Conservation (phyloP, 2,888 invertebrate genomes). For the Oxycera nigricornis region DNA sequence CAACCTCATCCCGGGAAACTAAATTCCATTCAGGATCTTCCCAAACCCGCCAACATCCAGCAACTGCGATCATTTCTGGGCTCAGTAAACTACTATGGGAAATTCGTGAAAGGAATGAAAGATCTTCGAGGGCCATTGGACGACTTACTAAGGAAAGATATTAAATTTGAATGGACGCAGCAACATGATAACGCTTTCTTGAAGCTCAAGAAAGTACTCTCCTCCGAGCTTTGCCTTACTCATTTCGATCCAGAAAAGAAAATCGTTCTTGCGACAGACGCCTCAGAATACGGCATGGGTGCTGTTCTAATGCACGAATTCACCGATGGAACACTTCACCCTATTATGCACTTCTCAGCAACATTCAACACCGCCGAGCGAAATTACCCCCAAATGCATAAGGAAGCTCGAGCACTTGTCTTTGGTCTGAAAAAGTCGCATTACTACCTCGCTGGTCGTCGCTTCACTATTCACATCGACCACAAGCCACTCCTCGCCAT, state of each 20-base stretch:
- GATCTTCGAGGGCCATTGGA: slow-evolving; percentile 8
- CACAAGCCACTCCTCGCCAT: no score
- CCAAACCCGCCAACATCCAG: no score
- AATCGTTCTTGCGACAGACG: slow-evolving; percentile 48
- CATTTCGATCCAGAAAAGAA: slow-evolving; percentile 23
- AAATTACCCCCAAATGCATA: no score
- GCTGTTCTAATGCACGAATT: slow-evolving; percentile 52
- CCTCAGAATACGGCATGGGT: slow-evolving; percentile 49
- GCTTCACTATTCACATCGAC: no score
- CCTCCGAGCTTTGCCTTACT: neutral
- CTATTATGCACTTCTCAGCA: slow-evolving; percentile 55
- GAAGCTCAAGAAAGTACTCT: neutral
- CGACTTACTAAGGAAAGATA: neutral
- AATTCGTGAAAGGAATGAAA: no score
- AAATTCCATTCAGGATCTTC: no score
- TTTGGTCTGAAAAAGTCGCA: slow-evolving; percentile 53
- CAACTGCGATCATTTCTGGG: no score
- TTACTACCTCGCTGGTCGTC: neutral
- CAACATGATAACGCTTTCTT: neutral
- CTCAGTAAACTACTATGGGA: no score
- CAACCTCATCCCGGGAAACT: no score
- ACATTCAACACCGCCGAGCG: no score
- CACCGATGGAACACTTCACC: slow-evolving; percentile 41
- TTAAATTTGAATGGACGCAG: neutral
- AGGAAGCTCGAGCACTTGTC: slow-evolving; percentile 54